These are phyloP conservation scores for Atherix ibis DNA, from an alignment of 2,888 invertebrate genomes.

Conservation along the genomic window DNA sequence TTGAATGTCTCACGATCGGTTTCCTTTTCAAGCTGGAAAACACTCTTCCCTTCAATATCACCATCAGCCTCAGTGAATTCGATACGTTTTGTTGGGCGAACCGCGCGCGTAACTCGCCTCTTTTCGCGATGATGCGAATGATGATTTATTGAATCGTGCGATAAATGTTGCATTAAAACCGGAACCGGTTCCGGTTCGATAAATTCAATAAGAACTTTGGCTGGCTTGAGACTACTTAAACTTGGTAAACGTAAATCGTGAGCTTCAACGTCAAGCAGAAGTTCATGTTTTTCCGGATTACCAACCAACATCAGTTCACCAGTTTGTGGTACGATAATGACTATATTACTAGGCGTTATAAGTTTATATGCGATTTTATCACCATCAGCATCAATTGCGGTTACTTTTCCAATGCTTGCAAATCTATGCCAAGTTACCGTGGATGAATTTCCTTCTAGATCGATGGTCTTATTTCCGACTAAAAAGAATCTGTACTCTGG, in stretches of 20 bases:
- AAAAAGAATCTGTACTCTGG: constrained; percentile 63
- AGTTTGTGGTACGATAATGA: constrained; percentile 83
- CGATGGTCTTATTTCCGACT: constrained; percentile 43
- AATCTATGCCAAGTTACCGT: constrained; percentile 59
- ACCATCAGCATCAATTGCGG: constrained; percentile 80
- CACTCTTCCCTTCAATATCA: constrained; percentile 70
- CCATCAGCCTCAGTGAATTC: constrained; percentile 87
- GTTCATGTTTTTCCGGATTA: constrained; percentile 52
- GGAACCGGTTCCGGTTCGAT: constrained; percentile 40
- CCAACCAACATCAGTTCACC: constrained; percentile 75
- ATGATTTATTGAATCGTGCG: constrained; percentile 31
- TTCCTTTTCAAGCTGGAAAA: constrained; percentile 81
- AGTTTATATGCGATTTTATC: constrained; percentile 80
- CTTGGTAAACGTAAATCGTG: constrained; percentile 68
- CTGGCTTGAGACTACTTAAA: constrained; percentile 49
- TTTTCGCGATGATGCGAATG: constrained; percentile 50
- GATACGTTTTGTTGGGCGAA: constrained; percentile 85
- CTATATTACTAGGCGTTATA: constrained; percentile 60
- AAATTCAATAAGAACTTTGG: constrained; percentile 63
- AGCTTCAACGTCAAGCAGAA: constrained; percentile 60
- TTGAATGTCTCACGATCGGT: constrained; percentile 85
- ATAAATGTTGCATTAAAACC: constrained; percentile 41
- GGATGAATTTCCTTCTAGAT: constrained; percentile 42
- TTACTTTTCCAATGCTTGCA: constrained; percentile 67
- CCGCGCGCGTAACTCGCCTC: constrained; percentile 71